These are phyloP conservation scores for Hemicordylus capensis DNA, from an alignment of 2,113 vertebrate genomes.

Conservation along the genomic window DNA sequence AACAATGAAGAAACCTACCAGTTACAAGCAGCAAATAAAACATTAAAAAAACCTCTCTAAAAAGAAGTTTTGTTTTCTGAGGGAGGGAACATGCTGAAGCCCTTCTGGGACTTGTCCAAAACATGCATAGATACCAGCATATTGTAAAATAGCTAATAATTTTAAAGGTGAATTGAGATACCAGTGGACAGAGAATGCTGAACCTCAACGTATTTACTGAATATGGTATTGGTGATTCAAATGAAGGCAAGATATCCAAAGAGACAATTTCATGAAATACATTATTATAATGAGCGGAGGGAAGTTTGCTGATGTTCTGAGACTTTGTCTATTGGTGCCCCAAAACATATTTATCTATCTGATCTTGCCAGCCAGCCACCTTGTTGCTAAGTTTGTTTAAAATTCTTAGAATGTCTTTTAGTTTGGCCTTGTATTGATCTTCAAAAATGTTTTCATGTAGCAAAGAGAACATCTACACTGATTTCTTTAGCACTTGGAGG, in stretches of 20 bases:
- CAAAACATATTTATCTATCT: neutral
- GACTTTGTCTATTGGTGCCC: neutral
- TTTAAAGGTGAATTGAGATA: neutral
- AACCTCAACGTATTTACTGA: neutral
- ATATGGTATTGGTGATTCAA: constrained; percentile 6
- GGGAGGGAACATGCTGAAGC: too few relatives aligned
- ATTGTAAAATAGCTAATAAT: neutral
- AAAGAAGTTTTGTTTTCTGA: too few relatives aligned
- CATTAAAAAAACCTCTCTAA: too few relatives aligned
- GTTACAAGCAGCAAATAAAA: too few relatives aligned
- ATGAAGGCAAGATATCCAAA: neutral
- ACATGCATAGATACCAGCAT: too few relatives aligned
- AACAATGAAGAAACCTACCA: too few relatives aligned
- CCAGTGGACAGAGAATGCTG: neutral
- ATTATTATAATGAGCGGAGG: neutral
- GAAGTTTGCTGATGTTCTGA: neutral
- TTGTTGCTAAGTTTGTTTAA: neutral
- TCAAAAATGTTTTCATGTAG: neutral
- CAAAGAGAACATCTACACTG: neutral
- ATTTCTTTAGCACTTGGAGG: neutral
- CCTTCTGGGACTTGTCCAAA: too few relatives aligned
- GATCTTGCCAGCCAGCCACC: neutral
- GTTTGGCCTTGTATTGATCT: neutral
- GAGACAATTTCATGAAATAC: neutral
- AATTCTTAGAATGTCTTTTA: neutral